A percentile compares a stretch with the other conserved stretches of the same genome.
Evolutionary conservation across 1,140 invertebrate species (phyloP).

Genomic region (Camponotus floridanus): DNA sequence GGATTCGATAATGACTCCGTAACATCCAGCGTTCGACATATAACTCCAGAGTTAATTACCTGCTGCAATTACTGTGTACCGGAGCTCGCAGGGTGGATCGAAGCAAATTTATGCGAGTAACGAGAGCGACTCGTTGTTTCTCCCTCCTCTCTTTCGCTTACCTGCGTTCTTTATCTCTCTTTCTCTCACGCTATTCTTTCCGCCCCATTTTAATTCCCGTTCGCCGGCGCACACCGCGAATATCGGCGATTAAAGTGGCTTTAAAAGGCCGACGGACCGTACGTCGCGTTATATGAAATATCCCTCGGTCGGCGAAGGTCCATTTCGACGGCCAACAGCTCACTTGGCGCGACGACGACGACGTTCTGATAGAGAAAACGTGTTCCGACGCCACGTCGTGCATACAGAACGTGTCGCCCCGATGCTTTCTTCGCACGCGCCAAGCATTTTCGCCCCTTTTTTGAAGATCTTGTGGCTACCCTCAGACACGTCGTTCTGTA

Average conservation of each 20-base stretch:
- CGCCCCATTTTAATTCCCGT: slow-evolving; percentile 58
- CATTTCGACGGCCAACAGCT: slow-evolving; percentile 34
- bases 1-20: slow-evolving; percentile 25
- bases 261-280: slow-evolving; percentile 48
- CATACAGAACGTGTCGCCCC: slow-evolving; percentile 34
- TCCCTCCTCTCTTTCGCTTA: neutral
- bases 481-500: slow-evolving; percentile 43
- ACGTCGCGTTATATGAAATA: slow-evolving; percentile 58
- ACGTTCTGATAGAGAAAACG: slow-evolving; percentile 54
- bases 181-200: neutral
- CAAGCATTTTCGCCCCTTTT: slow-evolving; percentile 14
- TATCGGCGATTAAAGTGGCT: slow-evolving; percentile 68
- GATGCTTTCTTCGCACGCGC: slow-evolving; percentile 50
- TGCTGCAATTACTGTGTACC: slow-evolving; percentile 38
- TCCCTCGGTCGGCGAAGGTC: slow-evolving; percentile 40
- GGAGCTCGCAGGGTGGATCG: slow-evolving; percentile 37
- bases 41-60: slow-evolving; percentile 45
- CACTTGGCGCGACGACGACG: slow-evolving; percentile 2
- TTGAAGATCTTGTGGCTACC: slow-evolving; percentile 33
- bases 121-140: slow-evolving; percentile 33
- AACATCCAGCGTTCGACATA: slow-evolving; percentile 53
- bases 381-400: slow-evolving; percentile 42
- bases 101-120: slow-evolving; percentile 59
- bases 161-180: neutral
- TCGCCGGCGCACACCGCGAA: slow-evolving; percentile 22